These are phyloP conservation scores for Hydrocynus forskahlii DNA, from an alignment of 2,797 vertebrate species.

Conservation along the genomic window DNA sequence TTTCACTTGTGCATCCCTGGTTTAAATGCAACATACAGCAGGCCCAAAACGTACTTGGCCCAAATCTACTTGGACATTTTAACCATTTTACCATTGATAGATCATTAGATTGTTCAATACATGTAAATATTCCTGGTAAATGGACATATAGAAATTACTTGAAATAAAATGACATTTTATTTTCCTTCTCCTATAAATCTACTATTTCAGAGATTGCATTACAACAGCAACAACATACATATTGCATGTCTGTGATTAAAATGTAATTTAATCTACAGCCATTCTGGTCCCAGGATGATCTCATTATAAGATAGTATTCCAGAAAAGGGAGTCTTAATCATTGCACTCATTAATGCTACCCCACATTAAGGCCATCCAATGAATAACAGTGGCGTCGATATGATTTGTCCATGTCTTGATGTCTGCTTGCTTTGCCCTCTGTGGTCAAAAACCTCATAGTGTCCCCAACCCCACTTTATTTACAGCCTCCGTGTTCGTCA, in stretches of 20 bases:
- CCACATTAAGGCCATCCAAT: not conserved
- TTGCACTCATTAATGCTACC: conserved; percentile 10
- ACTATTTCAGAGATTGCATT: too few relatives aligned
- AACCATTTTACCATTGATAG: too few relatives aligned
- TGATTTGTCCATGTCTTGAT: not conserved
- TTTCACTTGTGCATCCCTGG: too few relatives aligned
- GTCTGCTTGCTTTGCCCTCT: conserved; percentile 8
- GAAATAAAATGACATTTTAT: too few relatives aligned
- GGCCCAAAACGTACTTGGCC: not conserved
- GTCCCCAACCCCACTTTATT: conserved; percentile 18
- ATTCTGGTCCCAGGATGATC: not conserved
- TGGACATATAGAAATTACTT: too few relatives aligned
- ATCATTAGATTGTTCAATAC: too few relatives aligned
- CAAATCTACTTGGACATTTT: not conserved
- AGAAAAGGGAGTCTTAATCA: not conserved
- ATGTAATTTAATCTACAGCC: too few relatives aligned
- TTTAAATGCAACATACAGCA: not conserved
- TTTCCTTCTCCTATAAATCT: too few relatives aligned
- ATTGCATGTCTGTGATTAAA: too few relatives aligned
- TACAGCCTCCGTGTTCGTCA: conserved; percentile 27
- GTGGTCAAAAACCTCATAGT: conserved; percentile 21
- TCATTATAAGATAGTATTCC: conserved; percentile 18
- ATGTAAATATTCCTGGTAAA: too few relatives aligned
- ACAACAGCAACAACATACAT: too few relatives aligned
- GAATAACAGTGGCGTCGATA: not conserved